Evolutionary conservation across 2,888 invertebrate species (phyloP), one percentile per base, ranked within the genome.

Genomic region (Neoaliturus tenellus): DNA sequence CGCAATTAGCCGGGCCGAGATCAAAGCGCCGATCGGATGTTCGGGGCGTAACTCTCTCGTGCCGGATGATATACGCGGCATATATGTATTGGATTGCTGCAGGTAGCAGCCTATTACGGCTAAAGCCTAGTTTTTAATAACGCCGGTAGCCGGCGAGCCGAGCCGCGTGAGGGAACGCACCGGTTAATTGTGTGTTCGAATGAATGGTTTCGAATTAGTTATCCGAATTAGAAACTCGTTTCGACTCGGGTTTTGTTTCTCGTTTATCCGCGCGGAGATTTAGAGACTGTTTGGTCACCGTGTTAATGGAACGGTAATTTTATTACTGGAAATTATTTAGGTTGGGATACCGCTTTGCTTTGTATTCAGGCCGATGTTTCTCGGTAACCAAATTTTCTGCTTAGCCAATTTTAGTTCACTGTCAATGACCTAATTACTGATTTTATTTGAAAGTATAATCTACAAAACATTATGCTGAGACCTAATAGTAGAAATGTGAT

Each of bases 41-140:
- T 69, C 33, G 33, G 33, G 31, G 28, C 41, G 23, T 48, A 48
- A 17, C 25, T 25, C 28, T 75, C 41, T 25, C 28, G 81, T 81
- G 81, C 81, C 67, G 39, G 33, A 28, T 81, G 81, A 81, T 81
- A 39, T 28, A 81, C 55, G 62, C 20, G 39, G 14, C 31, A 20
- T 81, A 81, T 81, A 81, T 81, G 81, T 81, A 81, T 81, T 67
- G 67, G 67, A 67, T 67, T 44, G 75, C 41, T 69, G n/a, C 69
- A 69, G 75, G 75, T 75, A 75, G 75, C 75, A 39, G 75, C 39
- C 71, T 75, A 75, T 75, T 75, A 75, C 23, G 33, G 75, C 75
- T 75, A 75, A 75, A 75, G 75, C 75, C 75, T 75, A 75, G 44
- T 75, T 75, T 75, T 75, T 75, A 75, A 75, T 75, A 44, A 44